phyloP scores from a whole-genome alignment of 2,797 vertebrate genomes.

The Coccyzus lansbergi region DNA sequence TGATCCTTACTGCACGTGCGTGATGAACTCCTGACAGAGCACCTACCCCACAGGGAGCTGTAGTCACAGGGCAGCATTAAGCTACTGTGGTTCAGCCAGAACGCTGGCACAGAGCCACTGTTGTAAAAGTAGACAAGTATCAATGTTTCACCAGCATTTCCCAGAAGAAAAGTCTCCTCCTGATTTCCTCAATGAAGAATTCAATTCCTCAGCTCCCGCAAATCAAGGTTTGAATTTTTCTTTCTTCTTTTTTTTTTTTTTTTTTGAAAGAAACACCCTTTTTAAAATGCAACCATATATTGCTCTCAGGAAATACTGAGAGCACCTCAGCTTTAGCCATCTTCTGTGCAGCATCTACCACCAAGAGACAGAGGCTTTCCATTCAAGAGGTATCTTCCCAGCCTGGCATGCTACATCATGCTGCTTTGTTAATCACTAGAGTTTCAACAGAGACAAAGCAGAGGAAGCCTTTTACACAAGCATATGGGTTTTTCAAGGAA shows the following conservation, averaged over 20 bases:
- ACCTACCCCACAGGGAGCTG: background rate
- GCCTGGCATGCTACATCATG: background rate
- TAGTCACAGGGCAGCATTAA: background rate
- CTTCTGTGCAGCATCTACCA: background rate
- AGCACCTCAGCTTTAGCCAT: background rate
- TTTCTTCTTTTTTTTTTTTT: background rate
- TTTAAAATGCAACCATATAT: background rate
- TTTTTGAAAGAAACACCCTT: background rate
- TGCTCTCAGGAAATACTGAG: background rate
- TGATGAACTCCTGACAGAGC: background rate
- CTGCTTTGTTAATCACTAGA: background rate
- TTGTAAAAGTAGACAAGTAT: background rate
- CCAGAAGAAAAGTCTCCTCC: background rate
- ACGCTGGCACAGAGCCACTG: background rate
- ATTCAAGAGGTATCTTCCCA: background rate
- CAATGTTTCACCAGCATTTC: background rate
- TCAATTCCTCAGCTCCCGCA: background rate
- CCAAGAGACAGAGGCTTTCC: background rate
- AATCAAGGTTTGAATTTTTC: background rate
- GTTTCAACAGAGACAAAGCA: background rate
- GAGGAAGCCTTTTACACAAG: background rate
- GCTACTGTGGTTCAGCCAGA: background rate
- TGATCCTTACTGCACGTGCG: background rate
- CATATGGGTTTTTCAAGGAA: background rate
- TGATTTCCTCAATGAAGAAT: background rate